Evolutionary conservation across 2,797 vertebrate species (phyloP).

Genomic region (Eidolon dupreanum): DNA sequence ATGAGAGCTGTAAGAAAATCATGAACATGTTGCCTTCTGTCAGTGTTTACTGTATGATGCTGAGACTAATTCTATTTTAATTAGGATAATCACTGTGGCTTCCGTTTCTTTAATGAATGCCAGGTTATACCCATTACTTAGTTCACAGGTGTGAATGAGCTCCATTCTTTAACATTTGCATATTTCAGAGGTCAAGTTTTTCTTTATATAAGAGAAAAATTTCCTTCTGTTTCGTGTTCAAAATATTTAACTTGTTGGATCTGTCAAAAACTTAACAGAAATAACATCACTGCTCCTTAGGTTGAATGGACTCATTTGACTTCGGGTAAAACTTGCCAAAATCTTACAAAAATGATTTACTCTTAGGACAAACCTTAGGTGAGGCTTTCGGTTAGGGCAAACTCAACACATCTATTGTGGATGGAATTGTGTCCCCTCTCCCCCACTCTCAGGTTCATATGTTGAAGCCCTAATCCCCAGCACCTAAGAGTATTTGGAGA

Average conservation of each 20-base stretch:
- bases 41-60: background rate
- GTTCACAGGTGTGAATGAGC: background rate
- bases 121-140: conserved; percentile 37
- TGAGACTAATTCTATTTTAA: conserved; percentile 65
- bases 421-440: background rate
- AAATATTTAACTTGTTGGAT: conserved; percentile 9
- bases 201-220: background rate
- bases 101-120: conserved; percentile 28
- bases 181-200: background rate
- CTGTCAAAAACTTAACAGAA: conserved; percentile 39
- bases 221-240: conserved; percentile 15
- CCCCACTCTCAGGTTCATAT: background rate
- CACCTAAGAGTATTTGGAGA: background rate
- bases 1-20: background rate
- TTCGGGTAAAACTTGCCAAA: background rate
- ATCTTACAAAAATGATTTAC: background rate
- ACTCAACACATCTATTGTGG: background rate
- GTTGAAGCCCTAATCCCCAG: background rate
- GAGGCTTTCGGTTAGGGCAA: background rate
- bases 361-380: background rate
- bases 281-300: background rate
- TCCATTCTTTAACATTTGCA: conserved; percentile 10
- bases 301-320: background rate
- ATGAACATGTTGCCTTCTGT: background rate
- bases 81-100: background rate